Conservation (phyloP, 2,888 invertebrate genomes). For the Cepaea hortensis region DNA sequence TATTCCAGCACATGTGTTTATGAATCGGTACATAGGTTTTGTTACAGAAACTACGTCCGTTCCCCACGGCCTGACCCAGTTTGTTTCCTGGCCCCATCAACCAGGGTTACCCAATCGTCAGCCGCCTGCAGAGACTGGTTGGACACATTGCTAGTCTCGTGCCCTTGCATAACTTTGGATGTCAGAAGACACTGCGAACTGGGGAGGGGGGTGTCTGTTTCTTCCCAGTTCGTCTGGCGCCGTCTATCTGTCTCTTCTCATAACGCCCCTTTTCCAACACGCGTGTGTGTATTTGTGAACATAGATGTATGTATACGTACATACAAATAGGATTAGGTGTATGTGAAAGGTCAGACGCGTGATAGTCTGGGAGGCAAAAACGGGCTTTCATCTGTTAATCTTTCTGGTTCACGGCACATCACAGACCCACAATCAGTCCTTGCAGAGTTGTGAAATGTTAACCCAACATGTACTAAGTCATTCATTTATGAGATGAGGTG, state of each 20-base stretch:
- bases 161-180: constrained; percentile 31
- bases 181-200: not conserved
- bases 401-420: too few relatives aligned
- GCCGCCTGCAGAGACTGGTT: constrained; percentile 20
- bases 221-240: not conserved
- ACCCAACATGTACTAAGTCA: too few relatives aligned
- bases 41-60: not conserved
- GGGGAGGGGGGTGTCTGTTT: not conserved
- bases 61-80: not conserved
- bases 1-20: not conserved
- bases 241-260: constrained; percentile 6
- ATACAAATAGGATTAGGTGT: too few relatives aligned
- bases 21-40: not conserved
- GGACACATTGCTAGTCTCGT: constrained; percentile 10
- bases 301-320: too few relatives aligned
- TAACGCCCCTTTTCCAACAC: not conserved
- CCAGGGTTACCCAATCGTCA: not conserved
- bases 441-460: too few relatives aligned
- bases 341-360: too few relatives aligned
- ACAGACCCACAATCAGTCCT: too few relatives aligned
- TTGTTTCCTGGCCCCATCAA: not conserved
- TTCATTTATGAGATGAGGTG: too few relatives aligned
- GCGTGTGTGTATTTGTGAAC: too few relatives aligned
- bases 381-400: too few relatives aligned
- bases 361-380: too few relatives aligned